Percentiles rank a stretch among this genome's conserved stretches.
Conservation (phyloP, 1,140 invertebrate species). For the Heliothis subflexa region DNA sequence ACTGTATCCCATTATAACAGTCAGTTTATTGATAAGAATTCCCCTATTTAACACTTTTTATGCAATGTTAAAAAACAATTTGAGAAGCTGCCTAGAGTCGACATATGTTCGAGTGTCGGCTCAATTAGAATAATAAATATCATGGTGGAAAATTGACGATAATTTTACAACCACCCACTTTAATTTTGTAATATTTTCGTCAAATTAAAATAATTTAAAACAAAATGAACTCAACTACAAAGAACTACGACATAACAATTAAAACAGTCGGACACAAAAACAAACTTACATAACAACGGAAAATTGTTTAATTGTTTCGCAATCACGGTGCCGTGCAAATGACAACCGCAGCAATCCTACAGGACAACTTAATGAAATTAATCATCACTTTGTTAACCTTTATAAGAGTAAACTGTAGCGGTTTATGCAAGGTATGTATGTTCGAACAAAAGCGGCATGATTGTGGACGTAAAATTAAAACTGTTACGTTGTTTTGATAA, state of each 20-base stretch:
- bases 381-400: conserved; percentile 37
- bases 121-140: too few species aligned
- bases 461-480: neutral
- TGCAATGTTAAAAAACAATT: too few species aligned
- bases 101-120: too few species aligned
- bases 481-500: conserved; percentile 11
- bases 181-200: too few species aligned
- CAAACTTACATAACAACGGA: conserved; percentile 22
- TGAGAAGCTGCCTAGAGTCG: too few species aligned
- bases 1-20: neutral
- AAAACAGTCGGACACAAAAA: conserved; percentile 31
- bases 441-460: neutral
- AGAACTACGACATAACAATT: neutral
- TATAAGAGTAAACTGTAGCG: neutral
- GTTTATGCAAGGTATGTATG: neutral
- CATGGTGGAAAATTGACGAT: too few species aligned
- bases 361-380: conserved; percentile 43
- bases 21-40: neutral
- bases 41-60: too few species aligned
- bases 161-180: too few species aligned
- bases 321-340: conserved; percentile 32
- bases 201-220: neutral
- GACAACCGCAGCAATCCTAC: conserved; percentile 28
- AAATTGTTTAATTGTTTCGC: conserved; percentile 43
- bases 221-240: neutral